Conservation (phyloP, 2,797 vertebrate genomes). For the Onychomys arenicola region DNA sequence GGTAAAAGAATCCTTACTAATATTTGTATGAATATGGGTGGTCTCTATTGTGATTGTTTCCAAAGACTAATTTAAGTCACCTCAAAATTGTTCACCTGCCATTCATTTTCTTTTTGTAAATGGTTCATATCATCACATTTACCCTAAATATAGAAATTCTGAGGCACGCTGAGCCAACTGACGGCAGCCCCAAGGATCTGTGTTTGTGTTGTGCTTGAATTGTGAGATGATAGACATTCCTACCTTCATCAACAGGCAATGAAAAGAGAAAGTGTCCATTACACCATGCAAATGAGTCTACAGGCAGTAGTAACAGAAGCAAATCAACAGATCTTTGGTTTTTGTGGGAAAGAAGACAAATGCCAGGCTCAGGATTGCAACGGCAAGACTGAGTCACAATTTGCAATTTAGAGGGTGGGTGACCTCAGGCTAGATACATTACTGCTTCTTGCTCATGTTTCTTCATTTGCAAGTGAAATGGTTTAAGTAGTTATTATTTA, state of each 20-base stretch:
- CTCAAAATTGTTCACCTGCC: neutral
- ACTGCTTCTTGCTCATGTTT: neutral
- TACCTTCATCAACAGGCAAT: neutral
- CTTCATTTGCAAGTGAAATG: slow-evolving; percentile 23
- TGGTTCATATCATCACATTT: neutral
- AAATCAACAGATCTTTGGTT: neutral
- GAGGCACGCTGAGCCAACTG: neutral
- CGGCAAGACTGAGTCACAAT: neutral
- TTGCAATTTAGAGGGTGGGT: neutral
- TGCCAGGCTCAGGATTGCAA: neutral
- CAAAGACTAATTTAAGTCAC: neutral
- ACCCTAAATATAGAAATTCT: neutral
- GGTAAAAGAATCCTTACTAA: neutral
- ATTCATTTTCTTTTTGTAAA: slow-evolving; percentile 26
- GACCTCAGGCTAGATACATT: neutral
- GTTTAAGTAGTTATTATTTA: neutral
- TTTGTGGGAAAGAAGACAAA: neutral
- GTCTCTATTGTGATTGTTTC: neutral
- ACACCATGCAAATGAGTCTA: neutral
- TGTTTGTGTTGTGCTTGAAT: neutral
- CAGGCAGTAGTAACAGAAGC: neutral
- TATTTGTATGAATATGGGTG: neutral
- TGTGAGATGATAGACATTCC: neutral
- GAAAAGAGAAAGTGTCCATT: neutral
- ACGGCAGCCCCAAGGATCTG: neutral